Evolutionary conservation across 64 coral and sea anemone species (phyloP), one percentile per base, ranked within the genome.

Genomic region (Montipora foliosa): DNA sequence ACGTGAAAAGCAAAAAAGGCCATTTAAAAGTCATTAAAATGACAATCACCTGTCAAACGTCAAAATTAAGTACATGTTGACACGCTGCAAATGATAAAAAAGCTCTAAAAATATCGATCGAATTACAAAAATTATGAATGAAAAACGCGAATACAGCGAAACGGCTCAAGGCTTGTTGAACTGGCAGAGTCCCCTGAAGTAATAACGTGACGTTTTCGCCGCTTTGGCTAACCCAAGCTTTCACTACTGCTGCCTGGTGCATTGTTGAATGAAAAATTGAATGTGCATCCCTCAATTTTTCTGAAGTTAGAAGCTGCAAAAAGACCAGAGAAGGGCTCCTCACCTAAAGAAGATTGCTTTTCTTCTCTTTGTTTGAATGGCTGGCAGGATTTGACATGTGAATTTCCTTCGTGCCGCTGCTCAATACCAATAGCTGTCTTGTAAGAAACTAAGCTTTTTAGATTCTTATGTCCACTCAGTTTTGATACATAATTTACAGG

Each of bases 381-480:
- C 69, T 68, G 10, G 14, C 66, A 68, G 66, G 10, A 2, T 68
- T 68, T n/a, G 66, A 68, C 6, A 55, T 55, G 52, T 7, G 52
- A 55, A 10, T 10, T 55, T 55, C 9, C 6, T 55, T 55, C 52
- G 5, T 55, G 52, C 3, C 52, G 52, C 52, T 55, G 52, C 52
- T 55, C 52, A 55, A 55, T 7, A 55, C 52, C 52, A 55, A 55
- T 37, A 37, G 29, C 29, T 24, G 84, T 49, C 16, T 88, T 88
- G 4, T 74, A 76, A 74, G 58, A 68, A 49, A 55, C 85, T 15
- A 88, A 49, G 67, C 64, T 75, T 55, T 88, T 88, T 6, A 88
- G 69, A 46, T 78, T 89, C 21, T 78, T 89, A 60, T 89, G 87
- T 3, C 87, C 87, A 11, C 87, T 89, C 5, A 78, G 72, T 75